Conservation (phyloP, 2,888 invertebrate species). For the Entomobrya multifasciata region DNA sequence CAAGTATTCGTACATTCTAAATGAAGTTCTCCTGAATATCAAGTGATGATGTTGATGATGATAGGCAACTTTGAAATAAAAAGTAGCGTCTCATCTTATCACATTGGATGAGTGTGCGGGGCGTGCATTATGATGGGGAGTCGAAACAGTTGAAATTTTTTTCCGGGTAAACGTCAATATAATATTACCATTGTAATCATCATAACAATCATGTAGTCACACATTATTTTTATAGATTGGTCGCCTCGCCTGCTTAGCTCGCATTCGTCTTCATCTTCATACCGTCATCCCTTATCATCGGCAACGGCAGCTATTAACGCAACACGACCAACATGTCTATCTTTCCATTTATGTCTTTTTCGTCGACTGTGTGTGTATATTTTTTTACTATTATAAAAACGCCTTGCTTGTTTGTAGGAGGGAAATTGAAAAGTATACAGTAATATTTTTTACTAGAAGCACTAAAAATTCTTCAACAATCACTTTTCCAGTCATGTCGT, state of each 20-base stretch:
- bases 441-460: conserved; percentile 51
- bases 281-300: conserved; percentile 6
- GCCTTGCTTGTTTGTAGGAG: conserved; percentile 67
- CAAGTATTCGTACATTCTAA: too few relatives aligned
- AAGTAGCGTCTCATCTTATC: not conserved
- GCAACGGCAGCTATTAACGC: conserved; percentile 57
- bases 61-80: conserved; percentile 29
- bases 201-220: conserved; percentile 65
- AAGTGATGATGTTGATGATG: conserved; percentile 29
- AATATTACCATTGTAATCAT: conserved; percentile 70
- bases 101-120: not conserved
- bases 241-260: not conserved
- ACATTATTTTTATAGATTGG: conserved; percentile 51
- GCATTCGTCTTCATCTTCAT: not conserved
- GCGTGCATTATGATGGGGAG: conserved; percentile 31
- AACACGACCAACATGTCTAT: conserved; percentile 49
- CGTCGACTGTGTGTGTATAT: not conserved
- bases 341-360: not conserved
- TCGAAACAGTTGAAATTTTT: conserved; percentile 29
- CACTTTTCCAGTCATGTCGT: conserved; percentile 57
- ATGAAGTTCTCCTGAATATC: too few relatives aligned
- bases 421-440: conserved; percentile 40
- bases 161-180: conserved; percentile 39
- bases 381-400: conserved; percentile 28
- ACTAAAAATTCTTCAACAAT: conserved; percentile 67